Percentiles rank a stretch among this genome's conserved stretches.
Conservation (phyloP, 2,113 vertebrate genomes). For the Ageneiosus marmoratus region DNA sequence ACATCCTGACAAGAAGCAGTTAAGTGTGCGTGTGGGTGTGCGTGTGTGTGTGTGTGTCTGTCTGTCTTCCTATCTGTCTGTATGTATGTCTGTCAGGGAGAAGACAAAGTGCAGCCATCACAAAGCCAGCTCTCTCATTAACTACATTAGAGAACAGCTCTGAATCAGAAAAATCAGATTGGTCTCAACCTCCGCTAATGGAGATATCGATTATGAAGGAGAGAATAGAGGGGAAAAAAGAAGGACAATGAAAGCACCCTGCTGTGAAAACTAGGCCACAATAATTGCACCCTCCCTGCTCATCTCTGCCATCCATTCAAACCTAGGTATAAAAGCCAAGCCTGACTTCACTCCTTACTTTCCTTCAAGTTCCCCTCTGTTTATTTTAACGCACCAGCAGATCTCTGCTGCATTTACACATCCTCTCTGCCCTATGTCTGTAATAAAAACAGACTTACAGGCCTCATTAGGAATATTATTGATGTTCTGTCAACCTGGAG, state of each 20-base stretch:
- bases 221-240: neutral
- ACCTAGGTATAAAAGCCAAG: neutral
- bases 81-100: neutral
- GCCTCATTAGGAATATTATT: conserved; percentile 45
- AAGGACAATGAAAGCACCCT: conserved; percentile 4
- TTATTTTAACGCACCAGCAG: conserved; percentile 21
- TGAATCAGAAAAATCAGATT: conserved; percentile 3
- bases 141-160: conserved; percentile 16
- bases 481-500: conserved; percentile 49
- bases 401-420: conserved; percentile 21
- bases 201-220: conserved; percentile 44
- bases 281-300: neutral
- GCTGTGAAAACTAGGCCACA: neutral
- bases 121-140: conserved; percentile 29
- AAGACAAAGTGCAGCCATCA: conserved; percentile 40
- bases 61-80: neutral
- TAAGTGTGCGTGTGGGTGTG: conserved; percentile 2
- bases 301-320: neutral
- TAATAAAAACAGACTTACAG: conserved; percentile 38
- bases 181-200: conserved; percentile 36
- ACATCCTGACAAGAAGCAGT: conserved; percentile 26
- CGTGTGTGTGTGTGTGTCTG: conserved; percentile 2
- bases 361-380: conserved; percentile 26
- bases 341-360: neutral
- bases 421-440: conserved; percentile 33